phyloP scores from a whole-genome alignment of 2,888 invertebrate species.

The Nephrocerus scutellatus region DNA sequence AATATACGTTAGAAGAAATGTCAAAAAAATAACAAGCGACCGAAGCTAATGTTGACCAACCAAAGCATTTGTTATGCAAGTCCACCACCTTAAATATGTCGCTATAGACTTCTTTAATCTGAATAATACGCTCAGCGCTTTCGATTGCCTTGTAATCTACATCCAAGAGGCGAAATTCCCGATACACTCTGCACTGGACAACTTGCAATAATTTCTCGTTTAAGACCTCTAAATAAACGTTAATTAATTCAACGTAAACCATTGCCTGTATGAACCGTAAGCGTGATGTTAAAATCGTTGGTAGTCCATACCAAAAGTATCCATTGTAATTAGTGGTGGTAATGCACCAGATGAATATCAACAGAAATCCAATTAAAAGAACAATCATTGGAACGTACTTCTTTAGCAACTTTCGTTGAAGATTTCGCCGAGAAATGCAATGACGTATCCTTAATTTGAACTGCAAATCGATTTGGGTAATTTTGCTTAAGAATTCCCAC shows the following conservation, averaged over 20 bases:
- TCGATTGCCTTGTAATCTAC: constrained; percentile 16
- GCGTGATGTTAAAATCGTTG: constrained; percentile 19
- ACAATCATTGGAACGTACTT: not conserved
- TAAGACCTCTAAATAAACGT: constrained; percentile 6
- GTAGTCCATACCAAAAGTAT: constrained; percentile 7
- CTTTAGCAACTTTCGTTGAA: too few species aligned
- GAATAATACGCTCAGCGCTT: constrained; percentile 13
- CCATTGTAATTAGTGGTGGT: not conserved
- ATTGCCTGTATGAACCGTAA: constrained; percentile 18
- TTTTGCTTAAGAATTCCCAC: constrained; percentile 12
- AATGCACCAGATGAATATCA: constrained; percentile 3
- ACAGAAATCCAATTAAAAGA: constrained; percentile 3
- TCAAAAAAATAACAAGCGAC: constrained; percentile 22
- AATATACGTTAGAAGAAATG: constrained; percentile 24
- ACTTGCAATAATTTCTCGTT: constrained; percentile 21
- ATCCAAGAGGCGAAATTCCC: constrained; percentile 16
- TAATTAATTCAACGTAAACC: constrained; percentile 15
- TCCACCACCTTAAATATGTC: constrained; percentile 16
- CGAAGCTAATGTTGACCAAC: constrained; percentile 22
- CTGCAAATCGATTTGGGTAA: constrained; percentile 14
- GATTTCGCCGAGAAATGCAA: too few species aligned
- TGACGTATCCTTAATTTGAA: constrained; percentile 17
- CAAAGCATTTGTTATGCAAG: constrained; percentile 21
- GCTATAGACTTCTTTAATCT: constrained; percentile 18
- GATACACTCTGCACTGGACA: constrained; percentile 15